Conservation (phyloP, 2,113 vertebrate genomes). For the Microcebus tavaratra region DNA sequence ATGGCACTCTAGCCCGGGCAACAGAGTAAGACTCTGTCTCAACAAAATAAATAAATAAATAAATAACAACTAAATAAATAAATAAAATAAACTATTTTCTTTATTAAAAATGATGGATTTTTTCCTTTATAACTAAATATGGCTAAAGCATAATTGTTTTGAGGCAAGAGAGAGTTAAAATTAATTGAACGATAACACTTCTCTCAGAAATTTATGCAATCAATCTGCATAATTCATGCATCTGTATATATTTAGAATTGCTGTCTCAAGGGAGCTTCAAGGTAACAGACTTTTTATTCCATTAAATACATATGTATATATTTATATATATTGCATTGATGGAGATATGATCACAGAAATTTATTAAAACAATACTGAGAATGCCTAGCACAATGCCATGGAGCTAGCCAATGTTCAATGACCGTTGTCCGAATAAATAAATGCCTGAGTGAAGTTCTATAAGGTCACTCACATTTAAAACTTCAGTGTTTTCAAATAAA, state of each 20-base stretch:
- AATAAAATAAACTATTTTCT: neutral
- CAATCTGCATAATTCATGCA: neutral
- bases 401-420: neutral
- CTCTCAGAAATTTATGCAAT: neutral
- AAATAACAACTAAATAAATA: too few relatives aligned
- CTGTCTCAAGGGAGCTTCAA: constrained; percentile 37
- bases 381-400: neutral
- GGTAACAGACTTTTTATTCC: neutral
- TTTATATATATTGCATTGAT: neutral
- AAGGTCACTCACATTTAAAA: neutral
- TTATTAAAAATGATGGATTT: constrained; percentile 14
- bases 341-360: neutral
- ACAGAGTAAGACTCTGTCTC: too few relatives aligned
- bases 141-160: constrained; percentile 6
- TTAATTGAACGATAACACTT: constrained; percentile 7
- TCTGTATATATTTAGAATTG: constrained; percentile 12
- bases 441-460: neutral
- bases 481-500: neutral
- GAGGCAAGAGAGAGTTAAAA: constrained; percentile 47
- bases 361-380: neutral
- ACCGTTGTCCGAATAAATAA: neutral
- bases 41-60: too few relatives aligned
- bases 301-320: neutral
- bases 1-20: too few relatives aligned
- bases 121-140: constrained; percentile 33